These are phyloP conservation scores for Boleophthalmus pectinirostris DNA, from an alignment of 2,113 vertebrate species.

Conservation along the genomic window DNA sequence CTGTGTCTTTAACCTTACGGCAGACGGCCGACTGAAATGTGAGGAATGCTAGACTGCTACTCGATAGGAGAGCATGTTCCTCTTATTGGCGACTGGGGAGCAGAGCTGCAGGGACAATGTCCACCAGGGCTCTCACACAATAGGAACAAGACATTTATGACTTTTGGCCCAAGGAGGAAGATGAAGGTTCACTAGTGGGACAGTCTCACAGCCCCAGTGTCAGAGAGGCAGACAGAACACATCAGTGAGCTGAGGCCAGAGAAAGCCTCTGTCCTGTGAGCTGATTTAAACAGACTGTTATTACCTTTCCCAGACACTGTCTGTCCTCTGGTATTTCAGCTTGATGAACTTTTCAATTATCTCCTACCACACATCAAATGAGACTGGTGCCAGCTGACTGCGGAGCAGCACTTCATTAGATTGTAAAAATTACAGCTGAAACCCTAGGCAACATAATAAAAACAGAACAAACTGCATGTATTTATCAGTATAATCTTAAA, in stretches of 20 bases:
- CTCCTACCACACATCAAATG: slow-evolving; percentile 42
- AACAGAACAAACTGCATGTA: not conserved
- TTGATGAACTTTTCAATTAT: slow-evolving; percentile 63
- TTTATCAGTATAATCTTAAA: not conserved
- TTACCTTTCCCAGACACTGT: slow-evolving; percentile 71
- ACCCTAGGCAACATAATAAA: slow-evolving; percentile 50
- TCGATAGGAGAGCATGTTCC: slow-evolving; percentile 81
- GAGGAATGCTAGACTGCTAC: slow-evolving; percentile 83
- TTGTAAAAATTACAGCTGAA: slow-evolving; percentile 43
- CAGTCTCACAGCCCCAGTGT: slow-evolving; percentile 53
- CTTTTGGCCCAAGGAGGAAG: slow-evolving; percentile 60
- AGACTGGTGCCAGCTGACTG: slow-evolving; percentile 49
- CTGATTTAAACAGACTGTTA: slow-evolving; percentile 79
- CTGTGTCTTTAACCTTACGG: slow-evolving; percentile 62
- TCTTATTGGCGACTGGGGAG: slow-evolving; percentile 81
- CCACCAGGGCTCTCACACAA: slow-evolving; percentile 80
- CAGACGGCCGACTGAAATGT: slow-evolving; percentile 80
- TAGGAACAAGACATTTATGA: slow-evolving; percentile 83
- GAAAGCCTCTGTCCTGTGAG: slow-evolving; percentile 71
- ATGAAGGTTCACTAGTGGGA: slow-evolving; percentile 64
- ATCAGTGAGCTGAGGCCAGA: slow-evolving; percentile 54
- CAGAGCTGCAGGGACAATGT: slow-evolving; percentile 73
- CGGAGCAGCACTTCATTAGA: slow-evolving; percentile 28
- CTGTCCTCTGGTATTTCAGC: slow-evolving; percentile 42
- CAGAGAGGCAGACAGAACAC: slow-evolving; percentile 56